phyloP scores from a whole-genome alignment of 2,797 vertebrate species.

The Ptychobarbus kaznakovi region DNA sequence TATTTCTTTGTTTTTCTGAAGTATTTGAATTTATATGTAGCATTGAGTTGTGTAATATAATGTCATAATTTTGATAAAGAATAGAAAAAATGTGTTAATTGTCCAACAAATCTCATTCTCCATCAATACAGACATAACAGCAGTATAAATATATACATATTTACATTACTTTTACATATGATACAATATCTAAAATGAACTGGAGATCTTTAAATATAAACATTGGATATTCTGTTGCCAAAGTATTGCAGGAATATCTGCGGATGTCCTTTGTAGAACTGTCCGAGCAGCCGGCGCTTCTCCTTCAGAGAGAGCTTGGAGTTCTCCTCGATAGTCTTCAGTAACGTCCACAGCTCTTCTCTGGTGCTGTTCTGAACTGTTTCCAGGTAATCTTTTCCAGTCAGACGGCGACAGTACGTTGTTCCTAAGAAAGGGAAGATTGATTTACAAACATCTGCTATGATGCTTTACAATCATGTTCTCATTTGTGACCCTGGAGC shows the following conservation, averaged over 20 bases:
- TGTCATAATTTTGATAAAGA: background rate
- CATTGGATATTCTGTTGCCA: slow-evolving; percentile 82
- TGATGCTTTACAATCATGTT: background rate
- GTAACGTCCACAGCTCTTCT: slow-evolving; percentile 85
- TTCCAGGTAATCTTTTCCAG: slow-evolving; percentile 76
- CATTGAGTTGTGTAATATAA: background rate
- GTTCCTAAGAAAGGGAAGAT: slow-evolving; percentile 74
- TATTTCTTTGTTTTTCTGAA: background rate
- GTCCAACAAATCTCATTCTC: background rate
- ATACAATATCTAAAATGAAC: slow-evolving; percentile 7
- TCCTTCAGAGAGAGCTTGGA: slow-evolving; percentile 87
- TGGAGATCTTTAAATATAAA: slow-evolving; percentile 69
- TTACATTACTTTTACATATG: slow-evolving; percentile 58
- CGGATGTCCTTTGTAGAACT: slow-evolving; percentile 93
- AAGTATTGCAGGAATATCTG: slow-evolving; percentile 94
- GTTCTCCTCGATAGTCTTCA: slow-evolving; percentile 90
- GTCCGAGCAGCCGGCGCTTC: slow-evolving; percentile 87
- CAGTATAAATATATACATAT: slow-evolving; percentile 55
- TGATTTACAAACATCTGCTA: background rate
- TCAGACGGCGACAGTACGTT: slow-evolving; percentile 84
- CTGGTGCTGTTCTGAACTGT: slow-evolving; percentile 84
- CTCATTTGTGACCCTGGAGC: no score
- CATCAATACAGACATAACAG: slow-evolving; percentile 55
- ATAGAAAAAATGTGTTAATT: background rate
- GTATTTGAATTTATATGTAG: background rate